Evolutionary conservation across 2,113 vertebrate species (phyloP).

Genomic region (Microcebus murinus): DNA sequence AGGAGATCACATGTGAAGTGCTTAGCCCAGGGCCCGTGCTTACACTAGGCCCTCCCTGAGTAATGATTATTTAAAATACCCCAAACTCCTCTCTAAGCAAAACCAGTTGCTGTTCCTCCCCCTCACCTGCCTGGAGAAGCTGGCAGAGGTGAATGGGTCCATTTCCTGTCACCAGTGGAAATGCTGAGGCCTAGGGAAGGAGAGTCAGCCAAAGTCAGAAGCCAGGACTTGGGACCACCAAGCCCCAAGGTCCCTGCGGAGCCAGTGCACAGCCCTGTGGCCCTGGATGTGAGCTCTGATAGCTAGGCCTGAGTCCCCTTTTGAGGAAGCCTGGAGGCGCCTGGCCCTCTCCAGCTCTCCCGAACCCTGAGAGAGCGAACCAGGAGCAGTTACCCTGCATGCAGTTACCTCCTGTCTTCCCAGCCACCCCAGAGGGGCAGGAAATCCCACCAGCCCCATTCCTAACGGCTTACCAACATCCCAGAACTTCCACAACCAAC

Average conservation of each 20-base stretch:
- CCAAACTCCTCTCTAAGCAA: background rate
- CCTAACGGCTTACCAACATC: background rate
- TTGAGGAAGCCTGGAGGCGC: background rate
- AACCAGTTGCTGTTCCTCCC: background rate
- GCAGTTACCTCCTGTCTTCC: background rate
- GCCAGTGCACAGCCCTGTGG: background rate
- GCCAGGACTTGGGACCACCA: background rate
- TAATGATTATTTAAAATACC: background rate
- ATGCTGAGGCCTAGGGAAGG: background rate
- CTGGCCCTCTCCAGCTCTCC: background rate
- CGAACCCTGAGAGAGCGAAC: background rate
- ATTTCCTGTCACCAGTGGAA: background rate
- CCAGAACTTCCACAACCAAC: background rate
- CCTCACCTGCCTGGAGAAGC: background rate
- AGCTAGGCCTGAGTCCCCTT: background rate
- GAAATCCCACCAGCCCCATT: background rate
- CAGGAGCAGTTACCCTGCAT: background rate
- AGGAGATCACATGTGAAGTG: background rate
- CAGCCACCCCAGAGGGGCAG: fast-evolving
- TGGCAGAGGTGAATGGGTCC: background rate
- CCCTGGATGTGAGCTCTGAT: background rate
- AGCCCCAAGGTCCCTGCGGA: background rate
- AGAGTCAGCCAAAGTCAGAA: background rate
- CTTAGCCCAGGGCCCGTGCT: background rate
- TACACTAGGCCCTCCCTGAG: background rate